phyloP scores from a whole-genome alignment of 2,797 vertebrate species.

The Syncerus caffer region DNA sequence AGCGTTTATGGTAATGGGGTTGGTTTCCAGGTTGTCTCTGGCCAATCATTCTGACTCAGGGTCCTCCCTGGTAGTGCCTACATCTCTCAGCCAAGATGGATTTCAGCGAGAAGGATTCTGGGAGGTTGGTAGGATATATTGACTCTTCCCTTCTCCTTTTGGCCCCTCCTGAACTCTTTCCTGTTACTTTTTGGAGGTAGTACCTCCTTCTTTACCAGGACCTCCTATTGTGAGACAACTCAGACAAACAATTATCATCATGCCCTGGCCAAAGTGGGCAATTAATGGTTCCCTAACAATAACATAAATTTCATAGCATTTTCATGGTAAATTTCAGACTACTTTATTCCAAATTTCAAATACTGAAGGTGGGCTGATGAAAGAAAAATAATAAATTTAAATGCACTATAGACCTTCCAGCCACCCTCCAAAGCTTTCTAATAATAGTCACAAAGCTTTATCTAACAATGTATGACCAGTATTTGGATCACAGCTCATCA shows the following conservation, averaged over 20 bases:
- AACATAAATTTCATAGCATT: background rate
- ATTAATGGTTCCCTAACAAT: background rate
- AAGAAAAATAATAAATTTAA: background rate
- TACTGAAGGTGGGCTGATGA: background rate
- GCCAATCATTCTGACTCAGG: background rate
- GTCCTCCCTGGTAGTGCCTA: background rate
- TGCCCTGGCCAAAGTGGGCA: background rate
- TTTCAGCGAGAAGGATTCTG: background rate
- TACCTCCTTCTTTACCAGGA: background rate
- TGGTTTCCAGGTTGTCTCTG: background rate
- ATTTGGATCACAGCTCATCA: background rate
- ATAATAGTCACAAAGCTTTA: background rate
- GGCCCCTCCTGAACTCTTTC: background rate
- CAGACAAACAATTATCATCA: background rate
- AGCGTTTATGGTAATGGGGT: background rate
- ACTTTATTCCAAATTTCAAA: background rate
- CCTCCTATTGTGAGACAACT: background rate
- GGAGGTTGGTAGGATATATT: background rate
- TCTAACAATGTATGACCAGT: background rate
- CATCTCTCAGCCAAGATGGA: background rate
- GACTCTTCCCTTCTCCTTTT: background rate
- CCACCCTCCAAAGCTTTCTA: background rate
- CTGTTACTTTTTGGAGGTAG: background rate
- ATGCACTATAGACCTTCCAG: background rate
- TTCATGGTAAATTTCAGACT: background rate